Conservation (phyloP, 2,888 invertebrate genomes). For the Diarsia rubi region DNA sequence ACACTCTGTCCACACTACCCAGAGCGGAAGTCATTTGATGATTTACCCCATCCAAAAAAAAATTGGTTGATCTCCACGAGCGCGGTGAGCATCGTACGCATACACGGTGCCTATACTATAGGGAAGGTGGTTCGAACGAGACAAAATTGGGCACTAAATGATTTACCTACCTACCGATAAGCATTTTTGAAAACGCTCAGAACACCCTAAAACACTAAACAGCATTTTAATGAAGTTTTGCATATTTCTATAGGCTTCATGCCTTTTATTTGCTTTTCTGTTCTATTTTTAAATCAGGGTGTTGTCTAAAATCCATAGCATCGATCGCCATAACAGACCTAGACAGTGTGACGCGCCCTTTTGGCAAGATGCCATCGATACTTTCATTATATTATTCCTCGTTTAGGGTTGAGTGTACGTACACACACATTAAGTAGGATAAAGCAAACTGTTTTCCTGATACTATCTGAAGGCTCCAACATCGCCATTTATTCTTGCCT, state of each 20-base stretch:
- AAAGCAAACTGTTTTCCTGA: not conserved
- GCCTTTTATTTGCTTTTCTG: not conserved
- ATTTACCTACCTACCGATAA: too few species aligned
- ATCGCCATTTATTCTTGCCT: not conserved
- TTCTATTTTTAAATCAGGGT: not conserved
- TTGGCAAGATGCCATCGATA: slow-evolving; percentile 2
- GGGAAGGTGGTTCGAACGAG: too few species aligned
- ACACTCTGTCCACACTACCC: too few species aligned
- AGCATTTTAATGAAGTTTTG: not conserved
- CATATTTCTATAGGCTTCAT: not conserved
- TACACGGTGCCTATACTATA: too few species aligned
- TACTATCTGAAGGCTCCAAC: not conserved
- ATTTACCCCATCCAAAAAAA: too few species aligned
- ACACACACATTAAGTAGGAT: not conserved
- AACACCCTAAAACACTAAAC: not conserved
- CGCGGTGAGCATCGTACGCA: too few species aligned
- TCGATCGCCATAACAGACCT: slow-evolving; percentile 1
- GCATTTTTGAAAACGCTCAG: too few species aligned
- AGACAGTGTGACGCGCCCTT: not conserved
- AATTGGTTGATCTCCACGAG: too few species aligned
- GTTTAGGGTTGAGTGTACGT: not conserved
- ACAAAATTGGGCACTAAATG: too few species aligned
- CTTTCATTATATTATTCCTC: not conserved
- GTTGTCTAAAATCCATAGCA: not conserved
- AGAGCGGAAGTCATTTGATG: too few species aligned